Evolutionary conservation across 2,113 vertebrate species (phyloP).

Genomic region (Perccottus glenii): DNA sequence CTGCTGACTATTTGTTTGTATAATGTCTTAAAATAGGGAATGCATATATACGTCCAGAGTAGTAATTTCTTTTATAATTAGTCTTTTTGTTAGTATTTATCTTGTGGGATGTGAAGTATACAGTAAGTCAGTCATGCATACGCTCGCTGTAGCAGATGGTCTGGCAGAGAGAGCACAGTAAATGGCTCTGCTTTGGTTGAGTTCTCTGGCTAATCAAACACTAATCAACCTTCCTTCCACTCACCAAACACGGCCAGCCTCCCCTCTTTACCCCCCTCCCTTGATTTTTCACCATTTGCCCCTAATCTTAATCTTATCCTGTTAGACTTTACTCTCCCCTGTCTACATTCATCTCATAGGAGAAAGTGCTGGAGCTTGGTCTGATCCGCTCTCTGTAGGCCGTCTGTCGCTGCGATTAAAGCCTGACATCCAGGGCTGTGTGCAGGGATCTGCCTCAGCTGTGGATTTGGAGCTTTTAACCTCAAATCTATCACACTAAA

Average conservation of each 20-base stretch:
- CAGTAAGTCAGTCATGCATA: conserved; percentile 39
- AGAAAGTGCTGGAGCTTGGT: conserved; percentile 45
- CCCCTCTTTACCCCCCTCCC: neutral
- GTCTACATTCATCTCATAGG: conserved; percentile 24
- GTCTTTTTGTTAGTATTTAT: neutral
- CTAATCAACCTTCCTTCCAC: conserved; percentile 50
- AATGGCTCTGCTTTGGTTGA: conserved; percentile 28
- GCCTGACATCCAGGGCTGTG: conserved; percentile 12
- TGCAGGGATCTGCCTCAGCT: conserved; percentile 21
- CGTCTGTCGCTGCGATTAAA: conserved; percentile 59
- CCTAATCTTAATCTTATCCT: conserved; percentile 39
- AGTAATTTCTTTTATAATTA: no score
- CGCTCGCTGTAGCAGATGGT: conserved; percentile 52
- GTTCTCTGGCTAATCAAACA: conserved; percentile 65
- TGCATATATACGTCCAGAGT: no score
- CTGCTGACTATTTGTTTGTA: conserved; percentile 57
- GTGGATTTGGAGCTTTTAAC: conserved; percentile 11
- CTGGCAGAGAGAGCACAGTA: conserved; percentile 33
- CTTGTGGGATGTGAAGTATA: conserved; percentile 17
- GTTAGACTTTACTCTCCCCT: conserved; percentile 9
- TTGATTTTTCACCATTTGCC: conserved; percentile 21
- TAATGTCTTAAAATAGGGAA: conserved; percentile 9
- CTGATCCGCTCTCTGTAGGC: conserved; percentile 40
- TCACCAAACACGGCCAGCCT: conserved; percentile 13
- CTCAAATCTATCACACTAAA: conserved; percentile 17